Base-by-base conservation (phyloP, 2,113 vertebrate species). In the Brachyistius frenatus region DNA sequence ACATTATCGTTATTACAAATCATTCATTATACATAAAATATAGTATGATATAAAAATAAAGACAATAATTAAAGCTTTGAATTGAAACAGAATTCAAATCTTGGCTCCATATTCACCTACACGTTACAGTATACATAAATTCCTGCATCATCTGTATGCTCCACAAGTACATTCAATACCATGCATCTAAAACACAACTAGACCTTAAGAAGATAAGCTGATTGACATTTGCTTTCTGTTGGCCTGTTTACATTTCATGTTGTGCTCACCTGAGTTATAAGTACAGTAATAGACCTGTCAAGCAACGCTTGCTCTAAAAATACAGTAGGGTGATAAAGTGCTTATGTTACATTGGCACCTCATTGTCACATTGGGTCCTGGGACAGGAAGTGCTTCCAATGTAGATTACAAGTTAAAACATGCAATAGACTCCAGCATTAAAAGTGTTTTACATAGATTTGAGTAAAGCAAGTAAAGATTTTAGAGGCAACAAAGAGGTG, bases 271-370 rank as follows among this genome's bases (percentile, higher is more conserved):
- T 85, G 36, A 78, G 36, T 72, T 81, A 35, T 53, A 36, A 68
- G 30, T 30, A 82, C 63, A 78, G 73, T 74, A 60, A 14, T 76
- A 83, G 36, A 82, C 7, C 50, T 33, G 16, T 58, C 13, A 76
- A 75, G 71, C 67, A 76, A 46, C 83, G 63, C 73, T 75, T 58
- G 35, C 53, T 80, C 35, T 61, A 33, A 83, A 90, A 87, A 67
- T 83, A 89, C 88, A 89, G 87, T 87, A 85, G 64, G 78, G 63
- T 66, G 66, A 83, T 93, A 93, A 94, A 94, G 92, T 94, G 93
- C 93, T 81, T 80, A 80, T 70, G 30, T 36, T 76, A 67, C n/a
- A 53, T 65, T 66, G 58, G 57, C 68, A 61, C 77, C 76, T 84
- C 78, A 60, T 36, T 82, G 72, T 83, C 66, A 62, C 66, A 70